A percentile compares a stretch with the other conserved stretches of the same genome.
Evolutionary conservation across 2,113 vertebrate genomes (phyloP).

Genomic region (Oryzias curvinotus): DNA sequence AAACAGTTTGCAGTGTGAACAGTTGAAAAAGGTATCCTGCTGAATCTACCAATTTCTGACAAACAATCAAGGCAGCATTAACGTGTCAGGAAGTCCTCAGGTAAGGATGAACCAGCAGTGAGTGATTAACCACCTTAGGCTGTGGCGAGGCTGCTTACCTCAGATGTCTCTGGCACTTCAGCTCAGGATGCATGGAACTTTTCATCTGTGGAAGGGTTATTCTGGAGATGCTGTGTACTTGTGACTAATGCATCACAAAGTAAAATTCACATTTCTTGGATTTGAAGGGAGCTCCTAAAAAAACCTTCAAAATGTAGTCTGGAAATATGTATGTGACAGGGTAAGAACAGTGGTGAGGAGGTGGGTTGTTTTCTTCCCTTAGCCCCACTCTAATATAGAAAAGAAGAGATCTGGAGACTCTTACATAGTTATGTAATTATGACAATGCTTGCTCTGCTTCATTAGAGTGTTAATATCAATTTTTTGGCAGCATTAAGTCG

Average conservation of each 20-base stretch:
- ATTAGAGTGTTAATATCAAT: constrained; percentile 25
- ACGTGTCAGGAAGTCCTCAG: constrained; percentile 12
- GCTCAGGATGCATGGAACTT: constrained; percentile 41
- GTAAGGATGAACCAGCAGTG: constrained; percentile 3
- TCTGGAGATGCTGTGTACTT: constrained; percentile 23
- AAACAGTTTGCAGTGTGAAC: too few species aligned
- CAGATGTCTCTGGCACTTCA: constrained; percentile 28
- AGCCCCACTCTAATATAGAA: background rate
- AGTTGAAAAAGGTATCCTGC: too few species aligned
- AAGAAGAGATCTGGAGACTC: constrained; percentile 7
- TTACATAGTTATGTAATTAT: constrained; percentile 25
- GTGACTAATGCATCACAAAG: constrained; percentile 34
- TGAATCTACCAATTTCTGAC: too few species aligned
- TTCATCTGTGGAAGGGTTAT: constrained; percentile 35
- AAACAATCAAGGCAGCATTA: constrained; percentile 1
- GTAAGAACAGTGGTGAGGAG: background rate
- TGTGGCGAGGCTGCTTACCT: constrained; percentile 35
- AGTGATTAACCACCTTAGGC: constrained; percentile 16
- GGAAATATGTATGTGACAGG: background rate
- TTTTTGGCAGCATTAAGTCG: background rate
- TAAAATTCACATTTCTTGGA: constrained; percentile 3
- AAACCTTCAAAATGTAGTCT: too few species aligned
- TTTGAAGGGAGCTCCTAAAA: constrained; percentile 8
- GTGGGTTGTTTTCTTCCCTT: constrained; percentile 1
- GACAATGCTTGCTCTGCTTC: constrained; percentile 12